Evolutionary conservation across 2,888 invertebrate genomes (phyloP).

Genomic region (Leptopilina myrica): DNA sequence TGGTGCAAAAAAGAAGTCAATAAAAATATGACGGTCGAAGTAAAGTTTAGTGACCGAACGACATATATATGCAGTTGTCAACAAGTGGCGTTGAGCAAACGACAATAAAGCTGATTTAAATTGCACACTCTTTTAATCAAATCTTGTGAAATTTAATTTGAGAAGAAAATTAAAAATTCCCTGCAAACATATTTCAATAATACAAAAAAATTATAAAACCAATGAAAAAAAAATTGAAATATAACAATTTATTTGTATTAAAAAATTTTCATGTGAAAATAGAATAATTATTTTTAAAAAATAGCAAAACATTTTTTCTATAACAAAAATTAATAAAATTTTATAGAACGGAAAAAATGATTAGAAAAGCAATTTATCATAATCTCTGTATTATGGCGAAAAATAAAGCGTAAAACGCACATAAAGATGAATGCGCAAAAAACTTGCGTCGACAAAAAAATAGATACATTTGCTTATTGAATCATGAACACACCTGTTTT

Average conservation of each 20-base stretch:
- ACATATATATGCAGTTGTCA: not conserved
- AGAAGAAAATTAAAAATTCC: too few relatives aligned
- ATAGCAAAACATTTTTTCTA: too few relatives aligned
- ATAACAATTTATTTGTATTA: too few relatives aligned
- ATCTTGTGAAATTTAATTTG: too few relatives aligned
- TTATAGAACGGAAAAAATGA: too few relatives aligned
- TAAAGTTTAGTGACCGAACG: not conserved
- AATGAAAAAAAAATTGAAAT: too few relatives aligned
- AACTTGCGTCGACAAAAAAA: not conserved
- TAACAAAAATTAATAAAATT: too few relatives aligned
- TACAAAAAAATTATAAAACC: too few relatives aligned
- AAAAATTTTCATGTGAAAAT: too few relatives aligned
- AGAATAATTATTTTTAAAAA: too few relatives aligned
- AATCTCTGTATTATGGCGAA: not conserved
- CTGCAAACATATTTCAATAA: too few relatives aligned
- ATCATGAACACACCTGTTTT: slow-evolving; percentile 27
- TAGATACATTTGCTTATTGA: slow-evolving; percentile 1
- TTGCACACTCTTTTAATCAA: not conserved
- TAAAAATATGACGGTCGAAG: not conserved
- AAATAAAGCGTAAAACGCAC: not conserved
- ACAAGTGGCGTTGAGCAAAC: not conserved
- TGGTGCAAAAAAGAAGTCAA: not conserved
- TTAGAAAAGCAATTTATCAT: too few relatives aligned
- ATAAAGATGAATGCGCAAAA: slow-evolving; percentile 9
- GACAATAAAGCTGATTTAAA: not conserved